phyloP scores from a whole-genome alignment of 2,113 vertebrate genomes.

The Corythornis vintsioides region DNA sequence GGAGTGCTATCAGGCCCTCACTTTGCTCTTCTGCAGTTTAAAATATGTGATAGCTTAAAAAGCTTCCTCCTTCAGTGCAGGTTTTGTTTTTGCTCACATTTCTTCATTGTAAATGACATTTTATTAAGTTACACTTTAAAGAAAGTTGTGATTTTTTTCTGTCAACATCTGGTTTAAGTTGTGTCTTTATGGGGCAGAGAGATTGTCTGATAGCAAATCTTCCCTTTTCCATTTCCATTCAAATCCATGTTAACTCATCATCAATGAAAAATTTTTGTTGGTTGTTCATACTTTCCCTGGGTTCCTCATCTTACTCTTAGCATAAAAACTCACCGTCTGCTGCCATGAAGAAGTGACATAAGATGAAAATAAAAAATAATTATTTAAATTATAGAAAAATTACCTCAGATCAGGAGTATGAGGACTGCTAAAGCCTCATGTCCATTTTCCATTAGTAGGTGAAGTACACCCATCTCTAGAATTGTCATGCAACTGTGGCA shows the following conservation, averaged over 20 bases:
- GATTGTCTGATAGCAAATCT: not conserved
- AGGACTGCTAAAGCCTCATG: not conserved
- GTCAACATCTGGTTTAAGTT: not conserved
- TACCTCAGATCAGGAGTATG: not conserved
- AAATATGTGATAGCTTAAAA: not conserved
- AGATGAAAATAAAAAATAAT: not conserved
- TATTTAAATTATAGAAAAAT: not conserved
- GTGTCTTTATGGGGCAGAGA: not conserved
- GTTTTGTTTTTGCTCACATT: not conserved
- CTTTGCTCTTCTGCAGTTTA: not conserved
- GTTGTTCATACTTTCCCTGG: not conserved
- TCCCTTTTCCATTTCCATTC: not conserved
- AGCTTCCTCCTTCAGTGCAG: not conserved
- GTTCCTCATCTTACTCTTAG: not conserved
- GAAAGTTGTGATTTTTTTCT: not conserved
- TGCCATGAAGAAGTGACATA: not conserved
- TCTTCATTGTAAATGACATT: not conserved
- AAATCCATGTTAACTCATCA: not conserved
- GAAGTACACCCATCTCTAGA: not conserved
- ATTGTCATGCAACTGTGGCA: not conserved
- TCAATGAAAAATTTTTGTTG: not conserved
- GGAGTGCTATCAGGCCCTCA: not conserved
- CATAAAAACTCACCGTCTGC: not conserved
- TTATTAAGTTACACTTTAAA: not conserved
- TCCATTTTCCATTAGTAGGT: not conserved